Base-by-base conservation (phyloP, 2,113 vertebrate genomes). In the Chascanopsetta lugubris region DNA sequence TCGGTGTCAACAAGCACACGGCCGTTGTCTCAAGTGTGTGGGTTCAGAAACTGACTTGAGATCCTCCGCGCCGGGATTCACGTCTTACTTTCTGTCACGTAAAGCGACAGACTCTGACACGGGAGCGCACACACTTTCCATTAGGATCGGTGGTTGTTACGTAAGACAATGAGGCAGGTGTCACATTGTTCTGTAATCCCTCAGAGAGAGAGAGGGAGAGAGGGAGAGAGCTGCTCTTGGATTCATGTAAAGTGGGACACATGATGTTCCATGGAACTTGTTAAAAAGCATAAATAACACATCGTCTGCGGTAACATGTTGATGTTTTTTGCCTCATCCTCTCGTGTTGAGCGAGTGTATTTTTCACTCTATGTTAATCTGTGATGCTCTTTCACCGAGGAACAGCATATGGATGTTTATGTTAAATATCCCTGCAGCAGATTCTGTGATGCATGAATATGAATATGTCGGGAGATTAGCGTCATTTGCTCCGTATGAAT, bases 101-200 rank as follows among this genome's bases (percentile, higher is more conserved):
- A 26, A 13, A 8, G 18, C 5, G 34, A 58, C 50, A 59, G 42
- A 61, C 56, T 69, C 2, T 64, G 3, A 15, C 40, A 50, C 20
- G 10, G 7, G 10, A 6, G 10, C 29, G 10, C 29, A 30, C 29
- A 30, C 29, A 69, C 58, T 6, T 59, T 74, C 29, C 15, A 10
- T 22, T 3, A n/a, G 53, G 61, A 83, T 77, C 53, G 64, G 50
- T 46, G 8, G 18, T n/a, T 40, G 62, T 88, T 81, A 72, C 77
- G 55, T 86, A 89, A 66, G 64, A 63, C 74, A 79, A 45, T 64
- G 64, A 78, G 60, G 67, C 77, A 69, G 79, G 79, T 84, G 85
- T 86, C 69, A 58, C 66, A 62, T 82, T 87, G 68, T 84, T 84
- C 72, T 61, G 20, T 92, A 89, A 90, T 88, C 82, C 68, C 69